These are phyloP conservation scores for Drosophila demipolita DNA, from an alignment of 2,888 invertebrate species.

Conservation along the genomic window DNA sequence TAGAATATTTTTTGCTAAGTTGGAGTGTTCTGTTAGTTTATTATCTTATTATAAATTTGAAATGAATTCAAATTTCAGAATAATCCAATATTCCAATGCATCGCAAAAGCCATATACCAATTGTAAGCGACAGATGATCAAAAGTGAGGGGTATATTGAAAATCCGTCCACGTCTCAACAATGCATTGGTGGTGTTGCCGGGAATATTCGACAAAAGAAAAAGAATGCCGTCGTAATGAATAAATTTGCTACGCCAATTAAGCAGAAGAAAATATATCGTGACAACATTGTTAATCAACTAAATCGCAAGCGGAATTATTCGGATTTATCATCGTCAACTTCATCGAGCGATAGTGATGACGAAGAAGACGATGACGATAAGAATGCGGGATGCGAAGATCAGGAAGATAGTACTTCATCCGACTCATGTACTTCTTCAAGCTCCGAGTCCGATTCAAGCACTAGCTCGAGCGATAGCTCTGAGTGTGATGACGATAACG, in stretches of 20 bases:
- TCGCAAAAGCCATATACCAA: conserved; percentile 39
- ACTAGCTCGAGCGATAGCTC: conserved; percentile 84
- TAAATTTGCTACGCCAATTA: conserved; percentile 34
- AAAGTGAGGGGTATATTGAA: conserved; percentile 58
- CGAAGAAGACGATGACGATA: conserved; percentile 80
- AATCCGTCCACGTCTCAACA: conserved; percentile 73
- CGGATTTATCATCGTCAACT: conserved; percentile 83
- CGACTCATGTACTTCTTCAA: conserved; percentile 83
- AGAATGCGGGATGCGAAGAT: conserved; percentile 74
- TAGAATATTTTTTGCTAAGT: neutral
- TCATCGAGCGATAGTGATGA: conserved; percentile 84
- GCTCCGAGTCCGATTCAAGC: conserved; percentile 83
- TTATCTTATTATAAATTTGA: neutral
- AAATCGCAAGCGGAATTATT: conserved; percentile 77
- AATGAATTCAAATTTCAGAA: conserved; percentile 37
- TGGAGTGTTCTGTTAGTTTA: neutral
- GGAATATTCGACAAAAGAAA: conserved; percentile 41
- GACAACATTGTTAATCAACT: conserved; percentile 56
- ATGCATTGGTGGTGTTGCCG: conserved; percentile 37
- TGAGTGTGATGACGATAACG: conserved; percentile 83
- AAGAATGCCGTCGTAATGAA: conserved; percentile 25
- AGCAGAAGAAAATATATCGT: conserved; percentile 58
- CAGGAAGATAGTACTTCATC: conserved; percentile 82
- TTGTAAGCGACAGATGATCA: conserved; percentile 68
- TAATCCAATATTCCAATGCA: conserved; percentile 26